A percentile compares a stretch with the other conserved stretches of the same genome.
phyloP scores from a whole-genome alignment of 2,888 invertebrate genomes.

The Ceraclea dissimilis region DNA sequence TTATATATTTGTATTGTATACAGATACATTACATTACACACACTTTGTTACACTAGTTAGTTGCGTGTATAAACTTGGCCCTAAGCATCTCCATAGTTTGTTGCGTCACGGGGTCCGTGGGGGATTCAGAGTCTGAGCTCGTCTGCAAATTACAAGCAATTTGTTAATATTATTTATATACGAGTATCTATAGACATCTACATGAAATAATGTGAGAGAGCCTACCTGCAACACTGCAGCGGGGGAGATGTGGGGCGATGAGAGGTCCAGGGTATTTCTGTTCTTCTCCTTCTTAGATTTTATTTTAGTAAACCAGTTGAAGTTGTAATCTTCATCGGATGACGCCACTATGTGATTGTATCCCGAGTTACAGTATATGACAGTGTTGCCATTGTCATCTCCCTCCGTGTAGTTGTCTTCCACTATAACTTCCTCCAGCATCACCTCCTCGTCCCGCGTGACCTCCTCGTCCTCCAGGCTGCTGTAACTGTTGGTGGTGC shows the following conservation, averaged over 20 bases:
- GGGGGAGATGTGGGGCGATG: slow-evolving; percentile 5
- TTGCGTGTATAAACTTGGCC: slow-evolving; percentile 37
- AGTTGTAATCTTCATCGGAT: slow-evolving; percentile 17
- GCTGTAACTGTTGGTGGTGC: slow-evolving; percentile 47
- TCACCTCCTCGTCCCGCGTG: slow-evolving; percentile 31
- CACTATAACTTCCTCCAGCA: slow-evolving; percentile 33
- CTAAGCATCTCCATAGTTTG: slow-evolving; percentile 38
- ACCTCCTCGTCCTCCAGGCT: slow-evolving; percentile 48
- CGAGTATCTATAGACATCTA: not conserved
- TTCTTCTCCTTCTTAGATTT: slow-evolving; percentile 15
- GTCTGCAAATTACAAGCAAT: slow-evolving; percentile 30
- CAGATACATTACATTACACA: too few species aligned
- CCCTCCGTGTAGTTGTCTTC: slow-evolving; percentile 37
- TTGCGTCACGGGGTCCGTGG: slow-evolving; percentile 44
- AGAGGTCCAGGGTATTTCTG: slow-evolving; percentile 10
- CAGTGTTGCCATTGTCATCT: slow-evolving; percentile 29
- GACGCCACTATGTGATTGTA: not conserved
- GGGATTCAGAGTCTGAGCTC: slow-evolving; percentile 47
- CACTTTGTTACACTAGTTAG: slow-evolving; percentile 28
- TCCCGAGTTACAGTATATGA: not conserved
- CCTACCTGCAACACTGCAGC: too few species aligned
- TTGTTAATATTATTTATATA: not conserved
- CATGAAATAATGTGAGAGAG: too few species aligned
- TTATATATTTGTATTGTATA: too few species aligned
- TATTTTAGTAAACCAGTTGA: slow-evolving; percentile 24